Conservation (phyloP, 2,888 invertebrate species). For the Meghimatium bilineatum region DNA sequence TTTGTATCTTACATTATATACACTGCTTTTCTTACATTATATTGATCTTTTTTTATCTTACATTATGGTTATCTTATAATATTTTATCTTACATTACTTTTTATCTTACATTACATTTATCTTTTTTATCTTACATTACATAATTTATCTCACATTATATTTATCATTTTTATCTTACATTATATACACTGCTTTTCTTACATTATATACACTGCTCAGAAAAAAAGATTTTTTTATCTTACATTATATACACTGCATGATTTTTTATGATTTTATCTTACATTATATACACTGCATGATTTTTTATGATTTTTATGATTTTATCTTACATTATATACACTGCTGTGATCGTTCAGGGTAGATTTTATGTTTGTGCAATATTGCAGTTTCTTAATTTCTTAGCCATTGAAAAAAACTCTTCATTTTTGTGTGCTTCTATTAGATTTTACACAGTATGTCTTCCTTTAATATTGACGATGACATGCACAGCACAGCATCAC, state of each 20-base stretch:
- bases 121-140: too few species aligned
- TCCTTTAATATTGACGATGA: slow-evolving; percentile 38
- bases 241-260: neutral
- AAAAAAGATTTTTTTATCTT: too few species aligned
- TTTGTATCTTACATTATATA: too few species aligned
- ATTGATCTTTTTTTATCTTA: too few species aligned
- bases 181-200: too few species aligned
- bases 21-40: too few species aligned
- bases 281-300: neutral
- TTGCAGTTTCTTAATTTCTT: neutral
- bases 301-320: neutral
- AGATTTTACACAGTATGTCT: slow-evolving; percentile 42
- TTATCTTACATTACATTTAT: too few species aligned
- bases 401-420: neutral
- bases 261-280: neutral
- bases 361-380: neutral
- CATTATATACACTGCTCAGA: too few species aligned
- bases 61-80: too few species aligned
- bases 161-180: too few species aligned
- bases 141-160: too few species aligned
- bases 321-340: neutral
- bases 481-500: slow-evolving; percentile 39
- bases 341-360: neutral
- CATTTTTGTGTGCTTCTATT: neutral
- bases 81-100: too few species aligned